A percentile compares a stretch with the other conserved stretches of the same genome.
Conservation (phyloP, 2,113 vertebrate species). For the Madoqua kirkii region DNA sequence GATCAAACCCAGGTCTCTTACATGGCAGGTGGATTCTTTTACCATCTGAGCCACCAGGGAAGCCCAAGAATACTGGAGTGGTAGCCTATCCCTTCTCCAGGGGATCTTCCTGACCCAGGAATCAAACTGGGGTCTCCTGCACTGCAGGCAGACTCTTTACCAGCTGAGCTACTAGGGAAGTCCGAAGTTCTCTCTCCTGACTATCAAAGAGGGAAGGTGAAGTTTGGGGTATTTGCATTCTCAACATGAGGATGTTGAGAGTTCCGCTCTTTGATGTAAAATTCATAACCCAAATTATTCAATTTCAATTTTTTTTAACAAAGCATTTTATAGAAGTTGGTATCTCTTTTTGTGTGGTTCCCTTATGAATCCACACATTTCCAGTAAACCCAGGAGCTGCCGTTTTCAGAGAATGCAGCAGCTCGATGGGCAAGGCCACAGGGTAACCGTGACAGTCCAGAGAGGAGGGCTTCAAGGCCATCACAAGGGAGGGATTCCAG, state of each 20-base stretch:
- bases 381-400: neutral
- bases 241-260: neutral
- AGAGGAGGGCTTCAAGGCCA: neutral
- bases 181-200: neutral
- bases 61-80: neutral
- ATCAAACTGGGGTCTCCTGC: neutral
- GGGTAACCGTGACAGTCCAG: neutral
- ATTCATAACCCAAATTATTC: neutral
- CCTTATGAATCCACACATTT: neutral
- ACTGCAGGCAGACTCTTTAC: neutral
- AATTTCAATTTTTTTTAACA: neutral
- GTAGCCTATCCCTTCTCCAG: neutral
- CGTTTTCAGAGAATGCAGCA: neutral
- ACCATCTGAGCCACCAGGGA: neutral
- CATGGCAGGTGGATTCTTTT: neutral
- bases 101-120: neutral
- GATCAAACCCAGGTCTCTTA: neutral
- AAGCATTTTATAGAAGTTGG: neutral
- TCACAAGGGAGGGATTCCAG: neutral
- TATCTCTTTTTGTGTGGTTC: neutral
- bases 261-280: neutral
- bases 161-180: neutral
- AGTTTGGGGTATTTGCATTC: neutral
- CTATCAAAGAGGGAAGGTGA: neutral
- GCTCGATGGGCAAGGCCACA: neutral